These are phyloP conservation scores for Lampris megalopsis DNA, from an alignment of 2,113 vertebrate genomes.

Conservation along the genomic window DNA sequence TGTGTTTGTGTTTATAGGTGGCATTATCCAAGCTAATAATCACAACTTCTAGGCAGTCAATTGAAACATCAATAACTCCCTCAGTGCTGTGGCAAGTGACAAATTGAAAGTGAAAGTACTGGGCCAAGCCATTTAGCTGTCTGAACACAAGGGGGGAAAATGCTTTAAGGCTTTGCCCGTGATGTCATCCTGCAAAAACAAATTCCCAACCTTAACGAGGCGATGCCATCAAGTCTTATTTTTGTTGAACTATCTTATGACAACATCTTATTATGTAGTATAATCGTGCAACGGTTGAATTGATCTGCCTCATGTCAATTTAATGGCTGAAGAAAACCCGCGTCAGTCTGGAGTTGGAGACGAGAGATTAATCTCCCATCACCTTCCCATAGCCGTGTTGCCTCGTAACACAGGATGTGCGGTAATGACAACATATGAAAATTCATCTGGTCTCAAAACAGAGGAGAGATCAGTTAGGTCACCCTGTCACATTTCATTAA, in stretches of 20 bases:
- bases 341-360: too few relatives aligned
- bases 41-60: neutral
- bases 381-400: neutral
- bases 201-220: too few relatives aligned
- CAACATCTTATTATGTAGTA: too few relatives aligned
- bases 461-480: constrained; percentile 16
- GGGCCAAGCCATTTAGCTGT: neutral
- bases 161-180: too few relatives aligned
- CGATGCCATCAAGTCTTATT: too few relatives aligned
- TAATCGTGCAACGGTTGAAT: too few relatives aligned
- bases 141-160: too few relatives aligned
- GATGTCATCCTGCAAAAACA: too few relatives aligned
- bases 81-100: neutral
- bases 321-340: too few relatives aligned
- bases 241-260: too few relatives aligned
- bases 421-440: neutral
- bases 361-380: too few relatives aligned
- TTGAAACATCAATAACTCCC: neutral
- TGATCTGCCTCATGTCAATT: too few relatives aligned
- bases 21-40: neutral
- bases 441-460: constrained; percentile 12
- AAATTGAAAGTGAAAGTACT: neutral
- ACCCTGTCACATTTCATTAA: constrained; percentile 30
- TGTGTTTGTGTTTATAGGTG: neutral
- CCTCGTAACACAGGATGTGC: neutral